Percentiles rank a stretch among this genome's conserved stretches.
phyloP scores from a whole-genome alignment of 2,797 vertebrate species.

The Adrianichthys oophorus region DNA sequence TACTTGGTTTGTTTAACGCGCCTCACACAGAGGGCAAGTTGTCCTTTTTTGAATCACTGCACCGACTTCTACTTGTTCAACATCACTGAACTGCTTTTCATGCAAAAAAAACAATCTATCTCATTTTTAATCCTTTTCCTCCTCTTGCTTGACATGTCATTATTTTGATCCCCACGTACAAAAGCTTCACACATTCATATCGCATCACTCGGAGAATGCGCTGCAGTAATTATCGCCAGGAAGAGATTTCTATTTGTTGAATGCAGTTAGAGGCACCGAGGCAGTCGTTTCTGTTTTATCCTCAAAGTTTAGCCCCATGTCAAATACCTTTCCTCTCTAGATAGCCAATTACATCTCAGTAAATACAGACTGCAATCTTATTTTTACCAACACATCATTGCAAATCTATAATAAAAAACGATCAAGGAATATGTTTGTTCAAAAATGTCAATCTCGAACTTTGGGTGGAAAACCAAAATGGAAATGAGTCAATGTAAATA shows the following conservation, averaged over 20 bases:
- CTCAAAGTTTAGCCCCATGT: slow-evolving; percentile 64
- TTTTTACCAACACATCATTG: slow-evolving; percentile 64
- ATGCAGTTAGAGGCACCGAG: slow-evolving; percentile 58
- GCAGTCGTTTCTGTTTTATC: slow-evolving; percentile 63
- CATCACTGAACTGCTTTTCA: slow-evolving; percentile 77
- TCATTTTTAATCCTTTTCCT: slow-evolving; percentile 74
- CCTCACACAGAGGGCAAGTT: slow-evolving; percentile 77
- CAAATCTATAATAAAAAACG: slow-evolving; percentile 72
- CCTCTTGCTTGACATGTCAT: slow-evolving; percentile 75
- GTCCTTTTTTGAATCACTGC: slow-evolving; percentile 79
- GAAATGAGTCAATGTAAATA: slow-evolving; percentile 83
- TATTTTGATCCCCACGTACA: slow-evolving; percentile 74
- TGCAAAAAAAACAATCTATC: slow-evolving; percentile 76
- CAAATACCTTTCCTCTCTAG: slow-evolving; percentile 54
- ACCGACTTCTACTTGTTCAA: slow-evolving; percentile 77
- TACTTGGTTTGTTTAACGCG: slow-evolving; percentile 83
- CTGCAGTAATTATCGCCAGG: slow-evolving; percentile 69
- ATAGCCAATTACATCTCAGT: slow-evolving; percentile 80
- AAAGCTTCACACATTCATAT: slow-evolving; percentile 64
- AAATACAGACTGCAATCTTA: slow-evolving; percentile 66
- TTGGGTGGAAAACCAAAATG: slow-evolving; percentile 75
- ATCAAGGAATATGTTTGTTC: slow-evolving; percentile 73
- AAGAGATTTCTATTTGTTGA: slow-evolving; percentile 70
- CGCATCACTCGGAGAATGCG: slow-evolving; percentile 52
- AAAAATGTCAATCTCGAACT: slow-evolving; percentile 75